A percentile compares a stretch with the other conserved stretches of the same genome.
Evolutionary conservation across 2,888 invertebrate species (phyloP).

Genomic region (Dasysyrphus tricinctus): DNA sequence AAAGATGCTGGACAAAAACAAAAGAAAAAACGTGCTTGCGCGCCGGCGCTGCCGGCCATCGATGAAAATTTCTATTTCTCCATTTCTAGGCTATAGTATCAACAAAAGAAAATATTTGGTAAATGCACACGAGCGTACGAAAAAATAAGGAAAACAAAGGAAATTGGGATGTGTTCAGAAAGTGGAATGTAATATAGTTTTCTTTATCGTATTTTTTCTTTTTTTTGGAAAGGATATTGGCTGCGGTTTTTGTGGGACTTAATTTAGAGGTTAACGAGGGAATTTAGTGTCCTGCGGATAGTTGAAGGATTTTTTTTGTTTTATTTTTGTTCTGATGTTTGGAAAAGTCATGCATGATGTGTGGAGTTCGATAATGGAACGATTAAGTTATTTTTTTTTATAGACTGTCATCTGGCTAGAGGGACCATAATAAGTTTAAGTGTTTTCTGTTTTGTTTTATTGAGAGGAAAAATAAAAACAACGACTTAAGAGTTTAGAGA

Average conservation of each 20-base stretch:
- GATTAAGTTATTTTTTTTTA: constrained; percentile 8
- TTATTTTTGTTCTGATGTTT: not conserved
- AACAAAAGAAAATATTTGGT: constrained; percentile 27
- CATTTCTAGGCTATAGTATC: not conserved
- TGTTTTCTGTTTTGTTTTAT: not conserved
- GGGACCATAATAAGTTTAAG: not conserved
- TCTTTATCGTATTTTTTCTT: constrained; percentile 25
- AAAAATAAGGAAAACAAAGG: not conserved
- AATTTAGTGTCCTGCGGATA: constrained; percentile 14
- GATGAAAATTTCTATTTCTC: not conserved
- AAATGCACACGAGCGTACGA: constrained; percentile 51
- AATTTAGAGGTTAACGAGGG: constrained; percentile 33
- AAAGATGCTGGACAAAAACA: constrained; percentile 10
- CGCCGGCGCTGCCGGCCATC: constrained; percentile 20
- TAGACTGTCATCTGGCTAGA: not conserved
- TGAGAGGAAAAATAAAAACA: not conserved
- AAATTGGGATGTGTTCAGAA: constrained; percentile 41
- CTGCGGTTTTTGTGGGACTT: constrained; percentile 44
- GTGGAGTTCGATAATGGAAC: constrained; percentile 3
- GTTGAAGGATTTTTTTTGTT: not conserved
- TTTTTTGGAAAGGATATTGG: constrained; percentile 31
- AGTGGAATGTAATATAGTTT: constrained; percentile 36
- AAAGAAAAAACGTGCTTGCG: constrained; percentile 9
- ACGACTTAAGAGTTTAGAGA: too few species aligned
- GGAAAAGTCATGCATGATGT: constrained; percentile 7